Percentiles rank a stretch among this genome's conserved stretches.
Evolutionary conservation across 2,888 invertebrate species (phyloP).

Genomic region (Aelia acuminata): DNA sequence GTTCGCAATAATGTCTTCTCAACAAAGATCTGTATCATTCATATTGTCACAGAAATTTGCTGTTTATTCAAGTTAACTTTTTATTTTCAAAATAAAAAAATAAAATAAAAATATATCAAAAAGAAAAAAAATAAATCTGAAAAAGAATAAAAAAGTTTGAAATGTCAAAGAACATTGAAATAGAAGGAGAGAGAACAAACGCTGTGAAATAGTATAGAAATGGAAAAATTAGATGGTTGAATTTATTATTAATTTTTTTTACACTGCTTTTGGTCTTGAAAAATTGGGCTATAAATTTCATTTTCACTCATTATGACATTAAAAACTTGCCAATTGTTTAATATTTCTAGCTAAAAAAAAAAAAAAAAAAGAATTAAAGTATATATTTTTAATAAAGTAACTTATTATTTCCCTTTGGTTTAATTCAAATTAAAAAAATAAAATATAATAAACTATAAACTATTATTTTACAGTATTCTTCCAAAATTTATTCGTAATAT

Average conservation of each 20-base stretch:
- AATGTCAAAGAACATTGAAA: constrained; percentile 35
- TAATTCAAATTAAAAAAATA: not conserved
- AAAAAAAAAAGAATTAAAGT: no score
- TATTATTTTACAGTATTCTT: not conserved
- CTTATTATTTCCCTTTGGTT: constrained; percentile 2
- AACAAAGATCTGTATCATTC: constrained; percentile 45
- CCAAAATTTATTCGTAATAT: constrained; percentile 19
- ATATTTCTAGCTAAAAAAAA: constrained; percentile 46
- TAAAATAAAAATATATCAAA: constrained; percentile 17
- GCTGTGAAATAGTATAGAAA: constrained; percentile 54
- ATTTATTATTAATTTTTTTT: constrained; percentile 53
- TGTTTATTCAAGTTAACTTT: constrained; percentile 4
- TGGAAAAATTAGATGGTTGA: constrained; percentile 51
- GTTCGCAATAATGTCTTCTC: constrained; percentile 56
- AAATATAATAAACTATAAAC: not conserved
- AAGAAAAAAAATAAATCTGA: not conserved
- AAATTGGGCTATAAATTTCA: constrained; percentile 16
- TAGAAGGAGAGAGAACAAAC: constrained; percentile 54
- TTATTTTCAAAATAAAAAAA: not conserved
- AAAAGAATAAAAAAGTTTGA: not conserved
- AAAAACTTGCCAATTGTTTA: constrained; percentile 52
- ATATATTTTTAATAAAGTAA: constrained; percentile 43
- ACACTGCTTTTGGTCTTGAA: not conserved
- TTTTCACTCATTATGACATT: constrained; percentile 54
- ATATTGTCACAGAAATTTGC: constrained; percentile 35